phyloP scores from a whole-genome alignment of 2,113 vertebrate species.

The Malaclemys terrapin region DNA sequence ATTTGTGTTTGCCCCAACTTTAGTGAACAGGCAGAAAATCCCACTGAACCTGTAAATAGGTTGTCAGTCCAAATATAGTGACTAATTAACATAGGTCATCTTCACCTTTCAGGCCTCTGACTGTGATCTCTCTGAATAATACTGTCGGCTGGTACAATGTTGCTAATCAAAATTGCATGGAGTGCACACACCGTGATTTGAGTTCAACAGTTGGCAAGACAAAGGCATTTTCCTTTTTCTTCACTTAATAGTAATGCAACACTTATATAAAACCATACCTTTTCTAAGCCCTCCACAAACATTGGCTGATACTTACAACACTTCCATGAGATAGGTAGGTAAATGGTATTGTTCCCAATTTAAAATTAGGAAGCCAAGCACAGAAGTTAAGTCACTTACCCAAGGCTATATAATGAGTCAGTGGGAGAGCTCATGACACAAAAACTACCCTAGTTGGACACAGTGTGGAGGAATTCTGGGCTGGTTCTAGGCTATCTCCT shows the following conservation, averaged over 20 bases:
- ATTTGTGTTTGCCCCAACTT: not conserved
- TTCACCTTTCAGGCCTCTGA: not conserved
- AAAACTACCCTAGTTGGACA: fast-evolving
- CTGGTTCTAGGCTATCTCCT: not conserved
- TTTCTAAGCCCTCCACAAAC: slow-evolving; percentile 34
- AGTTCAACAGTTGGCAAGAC: not conserved
- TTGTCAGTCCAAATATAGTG: not conserved
- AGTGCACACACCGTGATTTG: not conserved
- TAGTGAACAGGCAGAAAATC: not conserved
- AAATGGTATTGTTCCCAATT: slow-evolving; percentile 15
- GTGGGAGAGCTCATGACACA: not conserved
- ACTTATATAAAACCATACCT: not conserved
- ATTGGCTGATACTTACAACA: not conserved
- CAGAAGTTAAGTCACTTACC: not conserved
- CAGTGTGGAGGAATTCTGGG: not conserved
- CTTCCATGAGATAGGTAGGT: not conserved
- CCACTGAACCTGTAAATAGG: not conserved
- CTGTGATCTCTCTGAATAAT: not conserved
- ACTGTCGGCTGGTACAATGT: slow-evolving; percentile 20
- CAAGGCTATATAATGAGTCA: not conserved
- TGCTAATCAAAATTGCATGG: not conserved
- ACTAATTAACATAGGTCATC: not conserved
- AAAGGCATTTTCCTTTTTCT: slow-evolving; percentile 28
- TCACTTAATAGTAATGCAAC: not conserved
- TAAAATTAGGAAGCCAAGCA: not conserved